Conservation (phyloP, 30 jellyfish, hydroid and myxozoan genomes). For the Euphysa ruthae region DNA sequence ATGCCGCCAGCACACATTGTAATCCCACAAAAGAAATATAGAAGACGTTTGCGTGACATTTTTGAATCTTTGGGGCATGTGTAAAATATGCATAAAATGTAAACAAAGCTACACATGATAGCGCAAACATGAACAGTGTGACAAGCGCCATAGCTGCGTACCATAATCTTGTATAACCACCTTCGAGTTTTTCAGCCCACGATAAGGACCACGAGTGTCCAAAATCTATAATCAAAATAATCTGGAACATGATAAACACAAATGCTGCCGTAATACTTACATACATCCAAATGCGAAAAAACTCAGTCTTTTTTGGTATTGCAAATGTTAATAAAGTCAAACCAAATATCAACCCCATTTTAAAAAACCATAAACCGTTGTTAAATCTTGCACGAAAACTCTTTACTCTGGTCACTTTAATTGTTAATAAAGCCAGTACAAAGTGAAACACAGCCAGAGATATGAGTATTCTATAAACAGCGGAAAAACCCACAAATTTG, state of each 20-base stretch:
- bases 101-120: slow-evolving; percentile 64
- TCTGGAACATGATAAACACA: slow-evolving; percentile 72
- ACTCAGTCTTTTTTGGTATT: slow-evolving; percentile 67
- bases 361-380: slow-evolving; percentile 82
- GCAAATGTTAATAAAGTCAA: slow-evolving; percentile 44
- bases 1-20: slow-evolving; percentile 80
- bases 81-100: slow-evolving; percentile 58
- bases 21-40: slow-evolving; percentile 75
- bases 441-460: slow-evolving; percentile 78
- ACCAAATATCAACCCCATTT: slow-evolving; percentile 42
- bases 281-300: slow-evolving; percentile 96
- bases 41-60: slow-evolving; percentile 82
- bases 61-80: slow-evolving; percentile 39
- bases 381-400: slow-evolving; percentile 86
- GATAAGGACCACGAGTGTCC: slow-evolving; percentile 97
- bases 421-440: slow-evolving; percentile 50
- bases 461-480: slow-evolving; percentile 71
- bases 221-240: slow-evolving; percentile 78
- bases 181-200: slow-evolving; percentile 94
- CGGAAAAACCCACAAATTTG: slow-evolving; percentile 82
- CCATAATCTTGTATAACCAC: slow-evolving; percentile 76
- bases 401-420: slow-evolving; percentile 49
- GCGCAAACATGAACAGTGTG: slow-evolving; percentile 62
- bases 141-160: slow-evolving; percentile 82
- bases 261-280: slow-evolving; percentile 81